These are phyloP conservation scores for Sebastes vulpes DNA, from an alignment of 2,797 vertebrate species.

Conservation along the genomic window DNA sequence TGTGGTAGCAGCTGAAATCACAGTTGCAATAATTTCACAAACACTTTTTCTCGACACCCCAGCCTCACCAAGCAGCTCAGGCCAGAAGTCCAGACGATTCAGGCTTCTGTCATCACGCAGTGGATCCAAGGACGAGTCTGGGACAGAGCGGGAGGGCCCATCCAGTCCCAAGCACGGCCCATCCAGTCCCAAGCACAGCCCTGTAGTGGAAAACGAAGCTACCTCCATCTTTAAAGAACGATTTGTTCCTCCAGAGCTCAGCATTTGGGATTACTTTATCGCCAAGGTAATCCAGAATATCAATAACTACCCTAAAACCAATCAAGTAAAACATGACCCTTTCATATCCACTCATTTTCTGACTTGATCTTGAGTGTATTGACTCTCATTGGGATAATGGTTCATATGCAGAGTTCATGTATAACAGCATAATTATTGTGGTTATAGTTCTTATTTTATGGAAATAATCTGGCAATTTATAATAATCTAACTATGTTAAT, in stretches of 20 bases:
- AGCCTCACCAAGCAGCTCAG: conserved; percentile 84
- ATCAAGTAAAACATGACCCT: not conserved
- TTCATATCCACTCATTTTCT: not conserved
- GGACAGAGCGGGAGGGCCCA: conserved; percentile 72
- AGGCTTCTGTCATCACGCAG: conserved; percentile 85
- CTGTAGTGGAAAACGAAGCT: conserved; percentile 85
- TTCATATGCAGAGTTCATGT: not conserved
- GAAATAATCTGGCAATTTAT: not conserved
- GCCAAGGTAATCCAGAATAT: conserved; percentile 88
- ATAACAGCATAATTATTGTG: not conserved
- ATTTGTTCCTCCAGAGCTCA: conserved; percentile 96
- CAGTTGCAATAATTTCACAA: not conserved
- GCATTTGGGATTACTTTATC: conserved; percentile 99
- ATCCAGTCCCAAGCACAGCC: conserved; percentile 60
- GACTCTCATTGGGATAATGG: not conserved
- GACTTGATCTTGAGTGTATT: not conserved
- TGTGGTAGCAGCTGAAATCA: not conserved
- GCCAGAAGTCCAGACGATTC: conserved; percentile 87
- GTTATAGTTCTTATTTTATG: not conserved
- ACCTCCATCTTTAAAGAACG: conserved; percentile 88
- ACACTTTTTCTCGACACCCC: conserved; percentile 3
- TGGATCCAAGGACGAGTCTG: conserved; percentile 84
- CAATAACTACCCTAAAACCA: not conserved
- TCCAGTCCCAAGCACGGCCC: conserved; percentile 66
- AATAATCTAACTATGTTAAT: not conserved